phyloP scores from a whole-genome alignment of 2,888 invertebrate genomes.

The Lasioglossum villosulum region DNA sequence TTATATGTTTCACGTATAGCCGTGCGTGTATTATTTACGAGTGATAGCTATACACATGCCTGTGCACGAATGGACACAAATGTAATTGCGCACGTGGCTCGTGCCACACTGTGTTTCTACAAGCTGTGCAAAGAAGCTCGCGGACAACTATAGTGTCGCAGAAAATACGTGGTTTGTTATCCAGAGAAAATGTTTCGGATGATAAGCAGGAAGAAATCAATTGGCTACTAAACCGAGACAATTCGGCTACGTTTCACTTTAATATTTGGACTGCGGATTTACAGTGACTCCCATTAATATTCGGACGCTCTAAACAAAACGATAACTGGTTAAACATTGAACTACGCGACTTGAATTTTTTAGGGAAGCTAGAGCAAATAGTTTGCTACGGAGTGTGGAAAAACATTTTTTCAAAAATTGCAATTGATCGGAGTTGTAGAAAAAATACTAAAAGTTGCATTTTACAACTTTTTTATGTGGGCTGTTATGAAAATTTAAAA shows the following conservation, averaged over 20 bases:
- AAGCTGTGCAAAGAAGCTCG: not conserved
- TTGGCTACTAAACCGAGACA: not conserved
- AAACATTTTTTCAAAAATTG: too few species aligned
- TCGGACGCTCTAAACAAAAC: too few species aligned
- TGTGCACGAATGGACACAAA: slow-evolving; percentile 15
- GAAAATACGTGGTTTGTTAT: not conserved
- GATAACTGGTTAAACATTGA: too few species aligned
- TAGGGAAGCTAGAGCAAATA: too few species aligned
- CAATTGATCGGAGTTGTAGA: too few species aligned
- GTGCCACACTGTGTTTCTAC: slow-evolving; percentile 22
- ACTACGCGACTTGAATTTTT: too few species aligned
- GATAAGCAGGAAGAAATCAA: not conserved
- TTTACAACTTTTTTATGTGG: too few species aligned
- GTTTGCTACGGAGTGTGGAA: too few species aligned
- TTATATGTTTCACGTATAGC: slow-evolving; percentile 61
- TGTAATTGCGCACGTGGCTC: slow-evolving; percentile 14
- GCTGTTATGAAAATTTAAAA: too few species aligned
- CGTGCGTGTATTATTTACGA: slow-evolving; percentile 64
- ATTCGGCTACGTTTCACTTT: not conserved
- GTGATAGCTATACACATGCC: slow-evolving; percentile 12
- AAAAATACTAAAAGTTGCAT: too few species aligned
- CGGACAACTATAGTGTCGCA: not conserved
- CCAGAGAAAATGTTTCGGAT: not conserved
- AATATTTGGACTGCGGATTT: not conserved
- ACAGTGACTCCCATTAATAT: too few species aligned